A percentile compares a stretch with the other conserved stretches of the same genome.
Conservation (phyloP, 2,888 invertebrate species). For the Callimorpha dominula region DNA sequence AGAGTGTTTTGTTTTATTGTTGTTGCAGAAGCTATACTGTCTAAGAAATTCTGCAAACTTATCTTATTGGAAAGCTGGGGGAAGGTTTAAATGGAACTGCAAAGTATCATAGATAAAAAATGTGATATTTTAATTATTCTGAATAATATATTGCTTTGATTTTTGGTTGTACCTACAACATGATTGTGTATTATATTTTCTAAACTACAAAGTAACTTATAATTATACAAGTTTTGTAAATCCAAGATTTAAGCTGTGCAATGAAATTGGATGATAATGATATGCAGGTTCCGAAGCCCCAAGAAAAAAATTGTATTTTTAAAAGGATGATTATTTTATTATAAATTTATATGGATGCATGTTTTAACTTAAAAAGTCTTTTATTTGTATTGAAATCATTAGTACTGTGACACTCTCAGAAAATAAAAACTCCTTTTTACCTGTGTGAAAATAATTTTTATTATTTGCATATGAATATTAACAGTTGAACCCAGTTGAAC, state of each 20-base stretch:
- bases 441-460: conserved; percentile 59
- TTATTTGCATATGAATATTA: conserved; percentile 11
- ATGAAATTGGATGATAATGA: conserved; percentile 58
- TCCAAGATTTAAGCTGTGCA: conserved; percentile 37
- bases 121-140: conserved; percentile 82
- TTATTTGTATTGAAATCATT: conserved; percentile 51
- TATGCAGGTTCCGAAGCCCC: conserved; percentile 81
- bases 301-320: conserved; percentile 53
- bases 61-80: conserved; percentile 60
- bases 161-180: conserved; percentile 57
- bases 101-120: conserved; percentile 80
- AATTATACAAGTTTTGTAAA: conserved; percentile 36
- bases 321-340: conserved; percentile 48
- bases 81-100: conserved; percentile 74
- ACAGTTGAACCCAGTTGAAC: too few relatives aligned
- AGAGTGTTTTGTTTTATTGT: conserved; percentile 74
- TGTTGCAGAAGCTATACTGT: conserved; percentile 65
- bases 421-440: conserved; percentile 66
- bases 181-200: conserved; percentile 55
- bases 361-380: conserved; percentile 47
- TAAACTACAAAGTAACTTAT: conserved; percentile 20
- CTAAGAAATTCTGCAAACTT: conserved; percentile 58
- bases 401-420: conserved; percentile 50
- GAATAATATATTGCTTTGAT: conserved; percentile 65
- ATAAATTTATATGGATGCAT: conserved; percentile 55